Evolutionary conservation across 1,140 invertebrate species (phyloP), one percentile per base, ranked within the genome.

Genomic region (Euwallacea fornicatus): DNA sequence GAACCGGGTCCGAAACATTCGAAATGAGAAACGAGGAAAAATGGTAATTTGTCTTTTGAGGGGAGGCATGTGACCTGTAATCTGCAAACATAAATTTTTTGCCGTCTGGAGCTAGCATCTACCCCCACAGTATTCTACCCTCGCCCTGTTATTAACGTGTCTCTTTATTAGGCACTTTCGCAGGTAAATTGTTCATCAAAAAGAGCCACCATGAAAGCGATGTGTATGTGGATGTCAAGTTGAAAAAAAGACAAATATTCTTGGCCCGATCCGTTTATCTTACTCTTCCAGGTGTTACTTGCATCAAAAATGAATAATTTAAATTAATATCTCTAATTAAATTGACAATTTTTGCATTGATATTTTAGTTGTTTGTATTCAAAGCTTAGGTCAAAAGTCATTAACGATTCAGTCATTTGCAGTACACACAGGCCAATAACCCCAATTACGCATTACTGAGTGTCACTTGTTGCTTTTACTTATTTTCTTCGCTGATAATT

Each of bases 21-120:
- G 46, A 56, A 56, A 56, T 56, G 16, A 56, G 16, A 56, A 56
- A 56, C 16, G 54, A 56, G 8, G 16, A 15, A 8, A 15, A 15
- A n/a, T 8, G 54, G 16, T 56, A 56, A 56, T 60, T 60, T 60
- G 58, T 50, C 46, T 50, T 64, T 64, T 53, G 7, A 10, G 46
- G 46, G 21, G 46, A 10, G 46, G 54, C 54, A 7, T 56, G 16
- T 54, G 43, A 54, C 46, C 62, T 42, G 44, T 64, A 64, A 64
- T 64, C 46, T 54, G 47, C 8, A 54, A 33, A 42, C 62, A 64
- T 64, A 64, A 64, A 64, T 64, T 62, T 64, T 11, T 53, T 47
- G 62, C 44, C 54, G 46, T 50, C 46, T 50, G 46, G 13, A 50
- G 13, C 41, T 58, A 13, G 58, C 46, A 63, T 46, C 61, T 44